Conservation (phyloP, 2,888 invertebrate species). For the Dicroscelio sp. region DNA sequence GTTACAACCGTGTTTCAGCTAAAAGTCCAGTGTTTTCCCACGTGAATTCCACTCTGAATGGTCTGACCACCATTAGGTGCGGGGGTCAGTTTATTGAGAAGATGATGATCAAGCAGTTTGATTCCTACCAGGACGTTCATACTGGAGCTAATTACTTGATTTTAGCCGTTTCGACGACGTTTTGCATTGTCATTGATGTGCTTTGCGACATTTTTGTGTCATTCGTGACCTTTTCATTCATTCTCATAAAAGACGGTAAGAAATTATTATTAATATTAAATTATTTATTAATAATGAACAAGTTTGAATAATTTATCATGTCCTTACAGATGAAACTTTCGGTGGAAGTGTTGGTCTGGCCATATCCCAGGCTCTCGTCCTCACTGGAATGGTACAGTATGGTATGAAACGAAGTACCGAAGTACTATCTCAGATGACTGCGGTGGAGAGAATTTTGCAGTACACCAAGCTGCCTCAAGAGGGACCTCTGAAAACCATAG, state of each 20-base stretch:
- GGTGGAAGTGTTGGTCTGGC: conserved; percentile 95
- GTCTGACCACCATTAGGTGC: conserved; percentile 97
- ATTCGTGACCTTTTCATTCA: background rate
- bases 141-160: conserved; percentile 94
- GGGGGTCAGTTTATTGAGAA: conserved; percentile 93
- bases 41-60: conserved; percentile 96
- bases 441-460: conserved; percentile 96
- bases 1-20: conserved; percentile 88
- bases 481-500: conserved; percentile 88
- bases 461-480: conserved; percentile 95
- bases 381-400: conserved; percentile 96
- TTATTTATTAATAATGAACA: too few species aligned
- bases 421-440: conserved; percentile 94
- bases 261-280: background rate
- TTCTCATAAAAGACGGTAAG: background rate
- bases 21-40: conserved; percentile 98
- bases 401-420: conserved; percentile 96
- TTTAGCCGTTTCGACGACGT: conserved; percentile 89
- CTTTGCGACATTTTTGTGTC: conserved; percentile 13
- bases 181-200: conserved; percentile 72
- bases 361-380: conserved; percentile 94
- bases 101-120: conserved; percentile 95
- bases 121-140: conserved; percentile 94
- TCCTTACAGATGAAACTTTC: conserved; percentile 90
- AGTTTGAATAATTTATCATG: too few species aligned